A percentile compares a stretch with the other conserved stretches of the same genome.
Conservation (phyloP, 64 coral and sea anemone genomes). For the Acropora tenuis region DNA sequence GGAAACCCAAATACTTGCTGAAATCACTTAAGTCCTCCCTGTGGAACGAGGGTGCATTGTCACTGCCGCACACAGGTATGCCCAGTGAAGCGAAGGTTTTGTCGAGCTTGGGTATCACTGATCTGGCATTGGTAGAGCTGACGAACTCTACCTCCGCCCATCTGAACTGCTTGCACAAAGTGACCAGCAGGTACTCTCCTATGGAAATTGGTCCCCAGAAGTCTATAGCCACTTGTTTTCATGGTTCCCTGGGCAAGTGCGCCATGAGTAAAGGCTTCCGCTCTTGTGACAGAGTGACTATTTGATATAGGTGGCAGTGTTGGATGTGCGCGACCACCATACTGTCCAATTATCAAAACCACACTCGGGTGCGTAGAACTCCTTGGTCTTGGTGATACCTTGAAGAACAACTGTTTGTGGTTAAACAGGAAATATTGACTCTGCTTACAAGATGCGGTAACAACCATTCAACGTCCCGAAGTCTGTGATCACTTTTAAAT, state of each 20-base stretch:
- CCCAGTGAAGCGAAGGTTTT: conserved; percentile 15
- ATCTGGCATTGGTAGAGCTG: background rate
- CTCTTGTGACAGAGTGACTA: conserved; percentile 10
- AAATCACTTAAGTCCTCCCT: too few relatives aligned
- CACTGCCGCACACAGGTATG: conserved; percentile 20
- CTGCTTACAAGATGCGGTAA: too few relatives aligned
- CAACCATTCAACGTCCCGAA: too few relatives aligned
- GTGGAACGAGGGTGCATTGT: too few relatives aligned
- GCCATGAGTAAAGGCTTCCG: conserved; percentile 16
- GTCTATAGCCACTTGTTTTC: conserved; percentile 17
- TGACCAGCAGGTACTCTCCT: conserved; percentile 61
- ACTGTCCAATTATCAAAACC: background rate
- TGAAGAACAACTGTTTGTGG: too few relatives aligned
- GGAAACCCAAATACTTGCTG: too few relatives aligned
- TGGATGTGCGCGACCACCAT: conserved; percentile 22
- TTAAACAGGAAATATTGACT: too few relatives aligned
- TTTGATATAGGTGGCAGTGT: conserved; percentile 37
- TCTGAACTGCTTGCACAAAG: conserved; percentile 30
- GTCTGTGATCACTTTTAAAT: too few relatives aligned
- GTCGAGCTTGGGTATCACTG: conserved; percentile 26
- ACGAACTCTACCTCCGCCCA: conserved; percentile 42
- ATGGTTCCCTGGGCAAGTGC: background rate
- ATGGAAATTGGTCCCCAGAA: conserved; percentile 4
- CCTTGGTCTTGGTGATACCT: too few relatives aligned
- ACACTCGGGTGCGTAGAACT: too few relatives aligned